Evolutionary conservation across 2,888 invertebrate species (phyloP).

Genomic region (Pasiphila rectangulata): DNA sequence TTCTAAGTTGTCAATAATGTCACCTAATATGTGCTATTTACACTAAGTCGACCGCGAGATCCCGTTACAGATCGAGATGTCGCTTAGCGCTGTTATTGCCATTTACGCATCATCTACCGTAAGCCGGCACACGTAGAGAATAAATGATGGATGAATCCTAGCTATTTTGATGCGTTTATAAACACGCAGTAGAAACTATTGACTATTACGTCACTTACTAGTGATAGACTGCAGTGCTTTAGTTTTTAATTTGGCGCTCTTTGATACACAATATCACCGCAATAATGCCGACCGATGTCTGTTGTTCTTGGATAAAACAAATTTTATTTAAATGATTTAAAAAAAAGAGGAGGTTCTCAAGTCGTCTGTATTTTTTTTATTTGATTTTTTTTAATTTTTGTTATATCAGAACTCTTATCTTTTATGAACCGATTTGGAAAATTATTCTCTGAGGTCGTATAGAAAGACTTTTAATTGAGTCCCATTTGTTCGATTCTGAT

Average conservation of each 20-base stretch:
- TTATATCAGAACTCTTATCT: too few species aligned
- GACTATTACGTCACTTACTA: slow-evolving; percentile 16
- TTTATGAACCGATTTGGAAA: too few species aligned
- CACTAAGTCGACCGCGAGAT: slow-evolving; percentile 28
- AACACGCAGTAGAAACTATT: slow-evolving; percentile 28
- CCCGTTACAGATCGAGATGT: slow-evolving; percentile 29
- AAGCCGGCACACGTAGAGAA: slow-evolving; percentile 28
- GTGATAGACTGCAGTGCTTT: not conserved
- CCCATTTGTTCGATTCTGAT: too few species aligned
- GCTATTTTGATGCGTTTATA: slow-evolving; percentile 24
- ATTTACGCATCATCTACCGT: slow-evolving; percentile 33
- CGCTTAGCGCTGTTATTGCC: slow-evolving; percentile 29
- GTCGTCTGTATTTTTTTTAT: too few species aligned
- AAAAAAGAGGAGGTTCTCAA: too few species aligned
- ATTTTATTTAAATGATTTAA: too few species aligned
- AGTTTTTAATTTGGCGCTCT: not conserved
- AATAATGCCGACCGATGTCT: too few species aligned
- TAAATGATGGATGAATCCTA: slow-evolving; percentile 29
- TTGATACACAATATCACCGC: too few species aligned
- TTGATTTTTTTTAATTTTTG: too few species aligned
- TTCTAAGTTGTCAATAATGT: slow-evolving; percentile 7
- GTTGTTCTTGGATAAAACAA: too few species aligned
- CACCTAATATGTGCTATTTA: slow-evolving; percentile 21
- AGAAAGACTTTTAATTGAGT: too few species aligned
- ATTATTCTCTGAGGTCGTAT: too few species aligned